Evolutionary conservation across 2,797 vertebrate species (phyloP), one percentile per base, ranked within the genome.

Genomic region (Odontamblyopus lacepedii): DNA sequence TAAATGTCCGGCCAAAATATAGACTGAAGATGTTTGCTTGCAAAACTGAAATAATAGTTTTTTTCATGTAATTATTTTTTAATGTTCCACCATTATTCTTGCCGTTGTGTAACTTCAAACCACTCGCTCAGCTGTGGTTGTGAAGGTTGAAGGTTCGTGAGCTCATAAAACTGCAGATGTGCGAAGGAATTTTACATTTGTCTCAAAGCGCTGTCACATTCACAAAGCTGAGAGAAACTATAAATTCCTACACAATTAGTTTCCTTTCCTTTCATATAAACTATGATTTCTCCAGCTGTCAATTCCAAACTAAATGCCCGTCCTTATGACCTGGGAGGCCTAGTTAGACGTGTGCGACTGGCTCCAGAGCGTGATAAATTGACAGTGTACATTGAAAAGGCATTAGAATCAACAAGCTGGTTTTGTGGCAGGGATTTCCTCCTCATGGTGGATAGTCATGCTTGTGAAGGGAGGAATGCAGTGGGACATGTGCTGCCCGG

Each of bases 361-460:
- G 27, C 44, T 48, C 12, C 13, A 67, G 61, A 80, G 78, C 82
- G 65, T 53, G 66, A 76, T 77, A 74, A 82, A 86, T 68, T 57
- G 64, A 27, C 74, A 27, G 59, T 38, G 63, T 30, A 64, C 75
- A 73, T 81, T 83, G 71, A 73, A 75, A 74, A 80, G 75, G 64
- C 64, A 27, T 88, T 71, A 84, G 87, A 87, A 79, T 68, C 63
- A 81, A 78, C 64, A 61, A 82, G 81, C 85, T 85, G 85, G 82
- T 82, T 85, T 66, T 85, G 73, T 88, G 85, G 79, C 84, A 84
- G 83, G 87, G 85, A 88, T 87, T 90, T 89, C 85, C 85, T 87
- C 85, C 76, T 87, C 90, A 91, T 91, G 88, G 84, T 66, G 35
- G 35, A 91, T 89, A 92, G 89, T 89, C 88, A 87, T 86, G 89